Evolutionary conservation across 2,113 vertebrate genomes (phyloP).

Genomic region (Opisthocomus hoazin): DNA sequence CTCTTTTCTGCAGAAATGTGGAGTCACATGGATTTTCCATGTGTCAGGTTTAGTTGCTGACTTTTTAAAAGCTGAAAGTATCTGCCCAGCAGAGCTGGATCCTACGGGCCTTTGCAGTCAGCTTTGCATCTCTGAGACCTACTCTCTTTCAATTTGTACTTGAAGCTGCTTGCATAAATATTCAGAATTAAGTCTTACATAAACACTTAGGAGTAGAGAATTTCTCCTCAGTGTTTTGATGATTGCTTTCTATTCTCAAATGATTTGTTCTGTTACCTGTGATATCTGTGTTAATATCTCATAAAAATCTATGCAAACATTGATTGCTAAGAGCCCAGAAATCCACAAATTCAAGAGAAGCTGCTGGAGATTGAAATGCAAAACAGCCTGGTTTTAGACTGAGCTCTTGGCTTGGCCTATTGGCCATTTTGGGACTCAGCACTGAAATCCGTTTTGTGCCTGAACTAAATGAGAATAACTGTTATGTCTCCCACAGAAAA

Average conservation of each 20-base stretch:
- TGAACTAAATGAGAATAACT: neutral
- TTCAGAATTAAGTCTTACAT: neutral
- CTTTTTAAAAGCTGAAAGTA: neutral
- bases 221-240: neutral
- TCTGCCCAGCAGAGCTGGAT: neutral
- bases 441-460: neutral
- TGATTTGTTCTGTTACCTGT: neutral
- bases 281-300: neutral
- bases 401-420: neutral
- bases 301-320: neutral
- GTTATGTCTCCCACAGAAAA: neutral
- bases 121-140: neutral
- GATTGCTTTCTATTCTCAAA: neutral
- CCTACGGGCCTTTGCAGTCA: neutral
- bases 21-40: constrained; percentile 17
- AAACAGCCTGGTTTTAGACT: neutral
- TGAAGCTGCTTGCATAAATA: neutral
- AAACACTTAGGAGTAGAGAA: neutral
- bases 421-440: neutral
- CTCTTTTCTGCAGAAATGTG: constrained; percentile 20
- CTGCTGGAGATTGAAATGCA: neutral
- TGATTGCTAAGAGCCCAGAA: neutral
- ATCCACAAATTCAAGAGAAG: neutral
- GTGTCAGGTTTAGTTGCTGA: neutral
- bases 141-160: neutral